Evolutionary conservation across 2,888 invertebrate species (phyloP), one percentile per base, ranked within the genome.

Genomic region (Spodoptera littoralis): DNA sequence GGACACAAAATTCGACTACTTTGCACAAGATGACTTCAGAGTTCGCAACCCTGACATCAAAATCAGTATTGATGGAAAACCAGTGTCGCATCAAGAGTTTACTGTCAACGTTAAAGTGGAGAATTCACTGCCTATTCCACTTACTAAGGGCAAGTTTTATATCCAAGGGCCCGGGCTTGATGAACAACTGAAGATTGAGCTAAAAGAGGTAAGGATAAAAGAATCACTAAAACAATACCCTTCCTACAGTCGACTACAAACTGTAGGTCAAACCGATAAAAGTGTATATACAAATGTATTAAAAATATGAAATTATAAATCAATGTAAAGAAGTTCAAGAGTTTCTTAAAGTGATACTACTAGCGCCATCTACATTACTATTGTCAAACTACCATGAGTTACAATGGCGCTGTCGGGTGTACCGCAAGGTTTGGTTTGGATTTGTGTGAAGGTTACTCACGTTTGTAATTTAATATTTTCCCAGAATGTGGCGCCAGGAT

Each of bases 1-100:
- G 50, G 97, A 97, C 62, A 98, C 97, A 0, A 96, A 97, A 62
- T 98, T 96, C 86, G 98, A 98, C 83, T 98, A 97, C 87, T 98
- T 97, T 84, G 98, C 97, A 0, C 97, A 98, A 92, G 98, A 98
- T 79, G 98, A 98, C 90, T 98, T 98, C 87, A 95, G 98, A 77
- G 97, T 98, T 4, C 95, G 98, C 36, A 98, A 98, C 83, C 98
- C 98, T 0, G 98, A 98, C 82, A 97, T 98, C 61, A 97, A 97
- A 87, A 97, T 98, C 65, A 93, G 95, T 4, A 91, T 96, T 46
- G 95, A 95, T 42, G 95, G 95, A 36, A 92, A 92, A 68, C 95
- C 96, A 1, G 90, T 94, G 1, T 95, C 96, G 0, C 91, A 86
- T 3, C 90, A 95, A 77, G 92, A 95, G 73, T 90, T 95, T 50